Evolutionary conservation across 2,888 invertebrate species (phyloP), one percentile per base, ranked within the genome.

Genomic region (Eilema sororculum): DNA sequence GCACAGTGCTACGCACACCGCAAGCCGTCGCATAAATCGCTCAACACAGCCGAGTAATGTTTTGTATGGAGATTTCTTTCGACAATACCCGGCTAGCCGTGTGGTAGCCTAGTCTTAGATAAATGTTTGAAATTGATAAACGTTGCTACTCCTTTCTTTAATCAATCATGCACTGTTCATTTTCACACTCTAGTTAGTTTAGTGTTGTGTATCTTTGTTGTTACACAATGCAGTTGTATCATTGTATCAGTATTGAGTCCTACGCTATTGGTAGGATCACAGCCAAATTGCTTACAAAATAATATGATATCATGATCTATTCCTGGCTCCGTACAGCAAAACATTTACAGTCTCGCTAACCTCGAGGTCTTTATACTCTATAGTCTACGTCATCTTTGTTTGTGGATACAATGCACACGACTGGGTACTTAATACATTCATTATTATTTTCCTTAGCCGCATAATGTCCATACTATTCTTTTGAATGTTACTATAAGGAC

Each of bases 51-150:
- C 84, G 91, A 93, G 90, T 94, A 93, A 95, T 94, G 95, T 95
- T 95, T 94, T 95, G 95, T 95, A 95, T 95, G 93, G 94, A 95
- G 95, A 93, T 95, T 95, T 95, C 95, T 95, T 95, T 95, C 95
- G 91, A 91, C 95, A 90, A 88, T 84, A 86, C 87, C 84, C 82
- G 86, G 88, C 88, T 84, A 86, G 89, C 87, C 87, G 90, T 91
- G 91, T 90, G 85, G 88, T 92, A 91, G 92, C 94, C 95, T 94
- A 93, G 92, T 90, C 89, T 89, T 90, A 90, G 90, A 94, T 93
- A 93, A 92, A 94, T 93, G 89, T 89, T 88, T 89, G 87, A 92
- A 91, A 92, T 93, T 93, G 91, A 92, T 94, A 90, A 91, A 92
- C 83, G 83, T 76, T 74, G 73, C 79, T 72, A 73, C 78, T 83